These are phyloP conservation scores for Spodoptera litura DNA, from an alignment of 1,140 invertebrate species.

Conservation along the genomic window DNA sequence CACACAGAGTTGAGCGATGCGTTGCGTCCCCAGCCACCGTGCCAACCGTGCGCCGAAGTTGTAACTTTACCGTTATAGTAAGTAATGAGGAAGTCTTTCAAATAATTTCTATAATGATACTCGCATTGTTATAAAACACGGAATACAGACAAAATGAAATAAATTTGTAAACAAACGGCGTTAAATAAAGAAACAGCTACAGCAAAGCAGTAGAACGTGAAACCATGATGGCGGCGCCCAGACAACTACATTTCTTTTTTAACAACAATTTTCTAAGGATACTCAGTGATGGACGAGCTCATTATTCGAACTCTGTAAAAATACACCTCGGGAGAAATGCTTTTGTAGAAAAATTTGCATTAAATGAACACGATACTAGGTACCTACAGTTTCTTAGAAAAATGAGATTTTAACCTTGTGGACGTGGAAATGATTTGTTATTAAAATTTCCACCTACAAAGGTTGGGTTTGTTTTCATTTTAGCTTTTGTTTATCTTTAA, in stretches of 20 bases:
- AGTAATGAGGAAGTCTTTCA: no score
- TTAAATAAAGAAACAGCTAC: no score
- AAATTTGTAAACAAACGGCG: no score
- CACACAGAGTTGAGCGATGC: no score
- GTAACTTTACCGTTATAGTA: no score
- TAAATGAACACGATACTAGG: conserved; percentile 21
- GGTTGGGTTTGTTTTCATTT: neutral
- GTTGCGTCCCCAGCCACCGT: no score
- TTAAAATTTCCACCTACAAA: neutral
- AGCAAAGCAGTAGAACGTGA: neutral
- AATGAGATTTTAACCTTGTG: conserved; percentile 38
- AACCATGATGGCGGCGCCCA: neutral
- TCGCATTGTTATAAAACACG: no score
- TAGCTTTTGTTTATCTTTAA: neutral
- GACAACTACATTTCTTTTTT: neutral
- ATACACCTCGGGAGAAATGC: conserved; percentile 22
- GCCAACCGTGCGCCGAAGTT: no score
- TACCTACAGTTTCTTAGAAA: neutral
- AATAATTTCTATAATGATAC: no score
- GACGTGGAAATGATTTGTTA: conserved; percentile 24
- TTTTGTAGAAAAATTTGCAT: conserved; percentile 35
- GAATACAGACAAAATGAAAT: no score
- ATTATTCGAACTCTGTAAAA: conserved; percentile 33
- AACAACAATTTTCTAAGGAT: neutral
- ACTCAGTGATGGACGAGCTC: conserved; percentile 17